Percentiles rank a stretch among this genome's conserved stretches.
Conservation (phyloP, 2,797 vertebrate species). For the Phataginus tricuspis region DNA sequence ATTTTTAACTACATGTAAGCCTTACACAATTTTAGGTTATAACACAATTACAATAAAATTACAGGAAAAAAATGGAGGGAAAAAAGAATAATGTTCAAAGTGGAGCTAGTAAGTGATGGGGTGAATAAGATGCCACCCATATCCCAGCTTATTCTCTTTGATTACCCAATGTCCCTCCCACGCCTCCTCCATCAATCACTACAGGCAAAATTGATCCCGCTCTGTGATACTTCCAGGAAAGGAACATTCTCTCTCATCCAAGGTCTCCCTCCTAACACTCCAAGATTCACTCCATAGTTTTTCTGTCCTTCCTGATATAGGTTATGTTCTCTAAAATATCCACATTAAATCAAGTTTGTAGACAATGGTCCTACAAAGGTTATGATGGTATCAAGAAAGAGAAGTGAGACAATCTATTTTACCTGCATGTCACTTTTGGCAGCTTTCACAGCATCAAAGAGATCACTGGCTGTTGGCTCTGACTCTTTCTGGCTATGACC, state of each 20-base stretch:
- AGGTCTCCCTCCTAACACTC: neutral
- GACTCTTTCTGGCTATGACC: conserved; percentile 3
- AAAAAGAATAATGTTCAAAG: conserved; percentile 5
- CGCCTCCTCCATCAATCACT: neutral
- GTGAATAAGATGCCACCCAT: neutral
- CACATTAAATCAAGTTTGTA: conserved; percentile 23
- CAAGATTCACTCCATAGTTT: neutral
- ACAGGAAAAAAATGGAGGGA: neutral
- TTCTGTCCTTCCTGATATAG: neutral
- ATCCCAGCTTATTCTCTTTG: neutral
- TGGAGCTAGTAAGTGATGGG: neutral
- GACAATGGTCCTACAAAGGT: neutral
- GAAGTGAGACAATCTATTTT: conserved; percentile 61
- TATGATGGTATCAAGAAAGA: conserved; percentile 9
- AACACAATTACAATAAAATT: neutral
- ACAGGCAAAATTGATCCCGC: neutral
- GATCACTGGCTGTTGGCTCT: conserved; percentile 74
- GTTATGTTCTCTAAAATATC: conserved; percentile 9
- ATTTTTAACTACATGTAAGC: neutral
- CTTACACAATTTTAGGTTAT: neutral
- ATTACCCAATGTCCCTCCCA: neutral
- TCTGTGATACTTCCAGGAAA: conserved; percentile 20
- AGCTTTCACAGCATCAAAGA: conserved; percentile 89
- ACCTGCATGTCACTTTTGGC: conserved; percentile 92
- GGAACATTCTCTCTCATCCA: neutral